Evolutionary conservation across 1,140 invertebrate species (phyloP).

Genomic region (Anastrepha ludens): DNA sequence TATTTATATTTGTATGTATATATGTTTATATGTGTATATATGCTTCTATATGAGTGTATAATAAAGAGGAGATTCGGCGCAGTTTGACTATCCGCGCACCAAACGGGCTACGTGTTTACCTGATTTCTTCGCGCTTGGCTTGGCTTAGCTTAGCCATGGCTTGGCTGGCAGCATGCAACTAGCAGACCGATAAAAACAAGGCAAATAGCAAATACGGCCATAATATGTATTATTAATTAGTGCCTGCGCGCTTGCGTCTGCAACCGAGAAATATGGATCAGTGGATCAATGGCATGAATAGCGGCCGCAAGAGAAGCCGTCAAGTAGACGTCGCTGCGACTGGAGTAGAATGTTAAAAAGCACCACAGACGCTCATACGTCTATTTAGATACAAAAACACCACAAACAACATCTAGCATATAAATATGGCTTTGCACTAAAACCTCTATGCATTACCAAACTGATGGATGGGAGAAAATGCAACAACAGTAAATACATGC

Average conservation of each 20-base stretch:
- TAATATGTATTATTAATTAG: slow-evolving; percentile 54
- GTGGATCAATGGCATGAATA: slow-evolving; percentile 56
- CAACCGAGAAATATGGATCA: slow-evolving; percentile 52
- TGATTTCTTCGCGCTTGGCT: not conserved
- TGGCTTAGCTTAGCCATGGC: not conserved
- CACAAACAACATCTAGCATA: not conserved
- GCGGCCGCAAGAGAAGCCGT: not conserved
- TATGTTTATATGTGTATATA: not conserved
- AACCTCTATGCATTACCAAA: not conserved
- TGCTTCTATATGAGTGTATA: not conserved
- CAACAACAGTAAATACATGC: no score
- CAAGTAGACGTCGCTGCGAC: not conserved
- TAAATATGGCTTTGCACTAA: not conserved
- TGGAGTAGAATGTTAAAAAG: slow-evolving; percentile 11
- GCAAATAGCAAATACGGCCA: slow-evolving; percentile 12
- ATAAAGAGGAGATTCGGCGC: not conserved
- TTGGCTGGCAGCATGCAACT: slow-evolving; percentile 4
- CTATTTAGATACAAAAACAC: not conserved
- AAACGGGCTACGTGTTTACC: not conserved
- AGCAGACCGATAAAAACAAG: slow-evolving; percentile 44
- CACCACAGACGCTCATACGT: not conserved
- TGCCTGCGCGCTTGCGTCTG: slow-evolving; percentile 14
- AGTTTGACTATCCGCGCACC: not conserved
- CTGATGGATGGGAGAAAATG: slow-evolving; percentile 54
- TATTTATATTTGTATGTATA: no score